Conservation (phyloP, 2,888 invertebrate genomes). For the Drosophila gaucha region DNA sequence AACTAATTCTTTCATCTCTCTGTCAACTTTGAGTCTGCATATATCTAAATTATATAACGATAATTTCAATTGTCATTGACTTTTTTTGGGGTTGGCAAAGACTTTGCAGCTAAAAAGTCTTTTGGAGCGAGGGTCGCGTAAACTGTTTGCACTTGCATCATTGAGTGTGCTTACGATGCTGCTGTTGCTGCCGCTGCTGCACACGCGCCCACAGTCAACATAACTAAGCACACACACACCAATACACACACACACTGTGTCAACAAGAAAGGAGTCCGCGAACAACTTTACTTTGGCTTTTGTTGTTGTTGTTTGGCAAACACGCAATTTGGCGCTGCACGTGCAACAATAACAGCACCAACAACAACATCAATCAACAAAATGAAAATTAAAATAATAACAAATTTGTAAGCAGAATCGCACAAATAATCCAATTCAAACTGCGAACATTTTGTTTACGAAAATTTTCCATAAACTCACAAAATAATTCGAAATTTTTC, state of each 20-base stretch:
- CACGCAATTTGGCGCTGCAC: constrained; percentile 69
- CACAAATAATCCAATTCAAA: constrained; percentile 39
- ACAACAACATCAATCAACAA: constrained; percentile 59
- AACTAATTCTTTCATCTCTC: constrained; percentile 21
- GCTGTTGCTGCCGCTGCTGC: constrained; percentile 22
- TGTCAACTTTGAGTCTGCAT: constrained; percentile 16
- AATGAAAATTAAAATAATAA: constrained; percentile 76
- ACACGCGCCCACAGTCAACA: constrained; percentile 76
- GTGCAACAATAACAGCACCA: constrained; percentile 46
- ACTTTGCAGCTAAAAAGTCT: constrained; percentile 27
- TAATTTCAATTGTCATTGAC: constrained; percentile 29
- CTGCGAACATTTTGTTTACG: constrained; percentile 13
- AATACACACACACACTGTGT: constrained; percentile 25
- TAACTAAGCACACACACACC: constrained; percentile 19
- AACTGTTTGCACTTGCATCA: constrained; percentile 74
- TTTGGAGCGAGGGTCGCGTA: constrained; percentile 68
- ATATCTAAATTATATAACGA: constrained; percentile 46
- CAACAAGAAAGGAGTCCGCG: constrained; percentile 42
- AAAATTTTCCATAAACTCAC: constrained; percentile 72
- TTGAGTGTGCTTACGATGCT: constrained; percentile 53
- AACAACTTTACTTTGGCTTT: constrained; percentile 50
- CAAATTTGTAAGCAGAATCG: constrained; percentile 56
- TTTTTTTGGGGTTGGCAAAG: constrained; percentile 33
- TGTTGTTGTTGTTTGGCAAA: constrained; percentile 59
- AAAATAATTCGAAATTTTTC: constrained; percentile 56